Conservation (phyloP, 1,140 invertebrate genomes). For the Drosophila orosa region DNA sequence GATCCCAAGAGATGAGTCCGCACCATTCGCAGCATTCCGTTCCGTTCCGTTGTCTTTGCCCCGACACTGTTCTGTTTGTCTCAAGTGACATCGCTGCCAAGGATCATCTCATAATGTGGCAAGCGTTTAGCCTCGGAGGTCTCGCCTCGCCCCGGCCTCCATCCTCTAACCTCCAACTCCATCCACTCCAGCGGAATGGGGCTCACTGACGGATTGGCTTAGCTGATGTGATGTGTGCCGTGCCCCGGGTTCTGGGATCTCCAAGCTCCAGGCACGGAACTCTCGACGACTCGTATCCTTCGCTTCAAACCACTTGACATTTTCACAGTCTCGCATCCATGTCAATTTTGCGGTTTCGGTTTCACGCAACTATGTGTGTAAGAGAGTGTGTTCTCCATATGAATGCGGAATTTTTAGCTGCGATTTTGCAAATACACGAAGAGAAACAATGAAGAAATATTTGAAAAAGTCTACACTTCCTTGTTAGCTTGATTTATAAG, state of each 20-base stretch:
- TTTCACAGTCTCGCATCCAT: constrained; percentile 78
- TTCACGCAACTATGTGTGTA: constrained; percentile 56
- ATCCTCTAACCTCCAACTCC: constrained; percentile 2
- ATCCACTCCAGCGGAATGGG: constrained; percentile 16
- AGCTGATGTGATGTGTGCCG: constrained; percentile 8
- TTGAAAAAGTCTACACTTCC: not conserved
- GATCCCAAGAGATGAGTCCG: constrained; percentile 72
- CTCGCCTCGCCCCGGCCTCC: constrained; percentile 24
- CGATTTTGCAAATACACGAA: constrained; percentile 35
- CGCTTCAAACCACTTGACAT: constrained; percentile 73
- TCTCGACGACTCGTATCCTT: constrained; percentile 37
- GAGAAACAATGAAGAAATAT: constrained; percentile 4
- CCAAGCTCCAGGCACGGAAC: constrained; percentile 7
- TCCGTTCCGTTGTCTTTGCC: constrained; percentile 40
- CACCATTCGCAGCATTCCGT: constrained; percentile 38
- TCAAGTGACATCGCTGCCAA: constrained; percentile 79
- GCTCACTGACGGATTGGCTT: constrained; percentile 60
- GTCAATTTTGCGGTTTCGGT: constrained; percentile 80
- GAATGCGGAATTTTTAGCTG: constrained; percentile 40
- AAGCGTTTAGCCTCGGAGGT: constrained; percentile 69
- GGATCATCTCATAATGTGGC: constrained; percentile 80
- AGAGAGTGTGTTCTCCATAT: constrained; percentile 19
- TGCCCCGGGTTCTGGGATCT: constrained; percentile 5
- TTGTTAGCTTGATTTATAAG: not conserved
- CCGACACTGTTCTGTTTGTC: constrained; percentile 58